Evolutionary conservation across 2,888 invertebrate genomes (phyloP).

Genomic region (Loripinus fragilis): DNA sequence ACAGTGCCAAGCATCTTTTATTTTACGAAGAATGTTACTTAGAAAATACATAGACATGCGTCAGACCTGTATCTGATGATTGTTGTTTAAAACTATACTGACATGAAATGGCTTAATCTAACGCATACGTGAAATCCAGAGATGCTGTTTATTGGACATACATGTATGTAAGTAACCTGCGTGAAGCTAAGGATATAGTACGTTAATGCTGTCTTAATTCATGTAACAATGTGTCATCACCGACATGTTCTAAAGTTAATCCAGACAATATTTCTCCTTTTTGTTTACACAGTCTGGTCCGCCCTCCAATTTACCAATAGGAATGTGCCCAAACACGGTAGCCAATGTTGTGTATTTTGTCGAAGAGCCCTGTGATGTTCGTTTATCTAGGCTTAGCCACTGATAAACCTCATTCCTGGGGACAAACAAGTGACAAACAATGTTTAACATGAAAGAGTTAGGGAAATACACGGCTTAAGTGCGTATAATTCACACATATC

Average conservation of each 20-base stretch:
- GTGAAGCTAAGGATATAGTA: too few species aligned
- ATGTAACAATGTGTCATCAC: too few species aligned
- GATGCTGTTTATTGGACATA: too few species aligned
- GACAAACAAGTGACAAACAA: constrained; percentile 29
- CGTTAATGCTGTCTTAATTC: too few species aligned
- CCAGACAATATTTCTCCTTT: not conserved
- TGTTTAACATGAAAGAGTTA: constrained; percentile 30
- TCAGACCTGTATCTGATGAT: too few species aligned
- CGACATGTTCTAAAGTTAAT: not conserved
- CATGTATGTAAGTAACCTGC: too few species aligned
- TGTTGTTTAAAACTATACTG: too few species aligned
- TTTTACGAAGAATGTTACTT: too few species aligned
- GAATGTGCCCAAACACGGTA: not conserved
- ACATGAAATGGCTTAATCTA: too few species aligned
- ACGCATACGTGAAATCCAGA: too few species aligned
- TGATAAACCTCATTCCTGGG: constrained; percentile 29
- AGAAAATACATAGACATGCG: too few species aligned
- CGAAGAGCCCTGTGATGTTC: not conserved
- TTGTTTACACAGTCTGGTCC: not conserved
- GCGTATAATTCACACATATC: not conserved
- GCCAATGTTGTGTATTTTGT: constrained; percentile 7
- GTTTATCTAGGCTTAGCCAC: constrained; percentile 7
- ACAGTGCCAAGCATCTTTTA: too few species aligned
- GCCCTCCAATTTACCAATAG: not conserved
- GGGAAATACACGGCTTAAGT: constrained; percentile 28